Evolutionary conservation across 1,140 invertebrate genomes (phyloP).

Genomic region (Anastrepha ludens): DNA sequence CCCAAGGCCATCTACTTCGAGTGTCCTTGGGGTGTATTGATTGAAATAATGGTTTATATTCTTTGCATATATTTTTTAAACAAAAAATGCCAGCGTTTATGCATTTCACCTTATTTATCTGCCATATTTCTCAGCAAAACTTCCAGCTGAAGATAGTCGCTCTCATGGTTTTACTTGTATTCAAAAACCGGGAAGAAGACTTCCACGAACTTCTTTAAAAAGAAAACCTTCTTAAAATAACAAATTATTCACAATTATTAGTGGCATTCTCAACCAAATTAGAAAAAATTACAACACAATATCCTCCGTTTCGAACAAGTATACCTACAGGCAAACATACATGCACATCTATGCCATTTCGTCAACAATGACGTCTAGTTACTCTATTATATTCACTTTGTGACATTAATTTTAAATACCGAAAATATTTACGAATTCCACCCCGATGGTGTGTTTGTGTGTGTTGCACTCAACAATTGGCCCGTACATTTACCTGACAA

Average conservation of each 20-base stretch:
- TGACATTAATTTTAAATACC: constrained; percentile 25
- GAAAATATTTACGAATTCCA: constrained; percentile 18
- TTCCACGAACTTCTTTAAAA: constrained; percentile 10
- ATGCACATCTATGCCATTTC: not conserved
- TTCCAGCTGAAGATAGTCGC: no score
- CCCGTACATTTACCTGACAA: not conserved
- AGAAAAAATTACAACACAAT: constrained; percentile 30
- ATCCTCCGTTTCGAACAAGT: not conserved
- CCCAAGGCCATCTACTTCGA: not conserved
- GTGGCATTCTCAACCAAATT: constrained; percentile 3
- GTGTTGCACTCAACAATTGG: constrained; percentile 3
- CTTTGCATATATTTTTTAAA: not conserved
- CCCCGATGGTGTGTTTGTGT: constrained; percentile 2
- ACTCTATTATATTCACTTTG: not conserved
- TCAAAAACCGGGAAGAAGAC: not conserved
- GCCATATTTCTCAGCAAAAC: no score
- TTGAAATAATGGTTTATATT: not conserved
- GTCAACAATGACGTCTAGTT: not conserved
- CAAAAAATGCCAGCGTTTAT: not conserved
- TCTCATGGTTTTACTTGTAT: not conserved
- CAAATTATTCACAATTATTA: constrained; percentile 43
- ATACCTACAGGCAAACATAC: not conserved
- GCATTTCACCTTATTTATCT: not conserved
- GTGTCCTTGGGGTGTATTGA: not conserved
- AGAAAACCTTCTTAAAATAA: constrained; percentile 31